Evolutionary conservation across 1,140 invertebrate genomes (phyloP), one percentile per base, ranked within the genome.

Genomic region (Acromyrmex charruanus): DNA sequence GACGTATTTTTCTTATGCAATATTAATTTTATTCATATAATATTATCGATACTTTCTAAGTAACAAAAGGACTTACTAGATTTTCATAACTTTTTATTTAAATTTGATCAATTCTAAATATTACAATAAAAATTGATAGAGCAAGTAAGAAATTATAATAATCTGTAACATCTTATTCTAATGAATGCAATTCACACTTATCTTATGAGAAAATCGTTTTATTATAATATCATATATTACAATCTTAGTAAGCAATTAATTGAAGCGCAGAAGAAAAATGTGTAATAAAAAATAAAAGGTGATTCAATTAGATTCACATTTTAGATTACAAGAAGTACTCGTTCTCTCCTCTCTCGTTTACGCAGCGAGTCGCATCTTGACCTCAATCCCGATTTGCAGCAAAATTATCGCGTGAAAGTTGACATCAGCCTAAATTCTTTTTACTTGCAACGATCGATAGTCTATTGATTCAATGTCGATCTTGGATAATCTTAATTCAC

Each of bases 381-480:
- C 90, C 90, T 87, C 90, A 90, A 87, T 91, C 87, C 58, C 80
- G 25, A 84, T 91, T 90, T 87, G 28, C 28, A 49, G 58, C 49
- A 72, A 74, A 89, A 89, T 89, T 89, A 89, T 86, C 59, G 75
- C 25, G 12, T 21, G 31, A 89, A 65, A 71, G 63, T 53, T 66
- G 69, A 86, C 87, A 59, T 86, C 66, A 66, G 75, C 75, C 82
- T 84, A 84, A 84, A 75, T 75, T 72, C 35, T 75, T 82, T 82
- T 82, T 74, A 7, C 25, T 74, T 14, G 14, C 18, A 28, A 44
- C 63, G n/a, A 0, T 2, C 39, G 35, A 18, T 59, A 16, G 0
- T 3, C 1, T 21, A n/a, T 59, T 66, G 31, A 89, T 69, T 61
- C 25, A 61, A 51, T 81, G 80, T 86, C 28, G 28, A 61, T 75